Evolutionary conservation across 2,797 vertebrate species (phyloP), one percentile per base, ranked within the genome.

Genomic region (Hydrophis major): DNA sequence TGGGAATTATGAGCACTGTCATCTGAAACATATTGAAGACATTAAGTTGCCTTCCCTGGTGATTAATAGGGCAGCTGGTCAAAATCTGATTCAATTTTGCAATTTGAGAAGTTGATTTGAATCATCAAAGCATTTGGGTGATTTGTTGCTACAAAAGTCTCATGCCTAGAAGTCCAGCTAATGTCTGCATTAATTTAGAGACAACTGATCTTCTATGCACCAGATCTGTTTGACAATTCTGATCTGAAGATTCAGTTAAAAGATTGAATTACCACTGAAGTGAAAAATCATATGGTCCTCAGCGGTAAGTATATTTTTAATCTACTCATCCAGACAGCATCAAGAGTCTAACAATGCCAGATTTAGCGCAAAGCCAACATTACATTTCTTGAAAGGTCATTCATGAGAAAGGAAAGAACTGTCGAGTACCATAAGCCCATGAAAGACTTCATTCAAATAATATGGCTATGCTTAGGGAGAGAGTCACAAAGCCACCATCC

Each of bases 381-480:
- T 86, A 63, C 57, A 89, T 93, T 61, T 91, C 47, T 69, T 63
- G 57, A 91, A 32, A 66, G 83, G 47, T 86, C 93, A 91, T 93
- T 91, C 90, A 93, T 91, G 89, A 89, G 57, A 55, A 91, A n/a
- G 56, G 57, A 89, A 91, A 91, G n/a, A 89, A 69, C 57, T 91
- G 32, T 91, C 59, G 63, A 89, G 59, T 89, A 50, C 50, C 87
- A 57, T 20, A 63, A 56, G 57, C 57, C 90, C 57, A 66, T 86
- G 89, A 88, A 91, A 93, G 32, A 87, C 91, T 86, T 28, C 57
- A 66, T 89, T 93, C 87, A 86, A 86, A 91, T 93, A 89, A 91
- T 57, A 86, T 89, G 90, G 50, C 57, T 91, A 55, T 66, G 20
- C 69, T 87, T 78, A 86, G 66, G 28, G 66, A 57, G 47, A 93